Percentiles rank a stretch among this genome's conserved stretches.
Conservation (phyloP, 2,888 invertebrate genomes). For the Oeneis ivallda region DNA sequence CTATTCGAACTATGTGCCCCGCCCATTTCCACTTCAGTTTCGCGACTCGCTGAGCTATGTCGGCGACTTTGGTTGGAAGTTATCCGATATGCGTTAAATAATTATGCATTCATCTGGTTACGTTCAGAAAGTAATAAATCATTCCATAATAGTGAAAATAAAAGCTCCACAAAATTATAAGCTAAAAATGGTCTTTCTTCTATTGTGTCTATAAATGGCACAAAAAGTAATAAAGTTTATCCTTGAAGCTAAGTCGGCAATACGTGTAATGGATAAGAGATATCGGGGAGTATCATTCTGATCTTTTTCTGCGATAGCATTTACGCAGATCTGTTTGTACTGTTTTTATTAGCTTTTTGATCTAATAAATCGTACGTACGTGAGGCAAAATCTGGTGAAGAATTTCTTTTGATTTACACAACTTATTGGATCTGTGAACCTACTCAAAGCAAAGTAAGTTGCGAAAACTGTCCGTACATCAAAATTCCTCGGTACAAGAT, state of each 20-base stretch:
- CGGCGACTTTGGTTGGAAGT: no score
- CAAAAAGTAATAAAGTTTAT: constrained; percentile 2
- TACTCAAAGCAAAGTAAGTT: not conserved
- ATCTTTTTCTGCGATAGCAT: constrained; percentile 10
- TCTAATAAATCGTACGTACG: not conserved
- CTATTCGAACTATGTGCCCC: no score
- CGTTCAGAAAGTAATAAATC: no score
- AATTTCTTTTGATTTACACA: not conserved
- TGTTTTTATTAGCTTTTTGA: constrained; percentile 4
- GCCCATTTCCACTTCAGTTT: no score
- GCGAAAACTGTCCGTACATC: no score
- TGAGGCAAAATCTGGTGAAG: not conserved
- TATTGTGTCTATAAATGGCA: no score
- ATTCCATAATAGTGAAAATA: no score
- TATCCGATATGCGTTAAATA: no score
- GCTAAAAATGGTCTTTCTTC: no score
- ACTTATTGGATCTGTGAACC: not conserved
- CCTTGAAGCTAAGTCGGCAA: constrained; percentile 1
- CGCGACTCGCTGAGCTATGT: no score
- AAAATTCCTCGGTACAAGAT: no score
- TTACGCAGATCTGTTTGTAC: not conserved
- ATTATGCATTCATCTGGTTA: no score
- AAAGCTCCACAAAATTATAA: not conserved
- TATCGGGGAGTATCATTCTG: not conserved
- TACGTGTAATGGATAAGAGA: constrained; percentile 15